phyloP scores from a whole-genome alignment of 2,797 vertebrate genomes.

The Pogoniulus pusillus region DNA sequence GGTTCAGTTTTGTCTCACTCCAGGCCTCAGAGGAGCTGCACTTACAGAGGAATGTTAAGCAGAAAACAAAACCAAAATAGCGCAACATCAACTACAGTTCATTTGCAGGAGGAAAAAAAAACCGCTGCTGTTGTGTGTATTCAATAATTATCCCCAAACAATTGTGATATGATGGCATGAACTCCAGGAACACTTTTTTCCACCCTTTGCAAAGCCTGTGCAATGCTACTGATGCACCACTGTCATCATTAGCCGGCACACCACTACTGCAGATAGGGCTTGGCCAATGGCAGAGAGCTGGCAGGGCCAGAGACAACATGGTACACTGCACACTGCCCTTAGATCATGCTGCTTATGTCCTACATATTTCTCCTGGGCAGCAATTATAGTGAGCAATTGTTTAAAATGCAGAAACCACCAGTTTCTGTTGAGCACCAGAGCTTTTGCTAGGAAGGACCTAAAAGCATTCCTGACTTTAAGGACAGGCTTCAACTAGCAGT shows the following conservation, averaged over 20 bases:
- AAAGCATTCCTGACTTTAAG: constrained; percentile 14
- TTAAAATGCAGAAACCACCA: not conserved
- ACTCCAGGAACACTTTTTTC: not conserved
- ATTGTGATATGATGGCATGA: constrained; percentile 32
- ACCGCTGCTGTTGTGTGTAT: constrained; percentile 46
- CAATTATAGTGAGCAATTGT: not conserved
- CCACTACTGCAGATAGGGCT: too few species aligned
- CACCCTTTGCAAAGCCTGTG: not conserved
- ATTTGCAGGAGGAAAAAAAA: constrained; percentile 13
- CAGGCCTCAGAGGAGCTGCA: constrained; percentile 71
- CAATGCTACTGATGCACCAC: not conserved
- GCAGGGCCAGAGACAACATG: not conserved
- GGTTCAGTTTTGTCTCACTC: constrained; percentile 58
- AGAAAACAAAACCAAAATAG: constrained; percentile 75
- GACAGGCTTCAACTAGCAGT: not conserved
- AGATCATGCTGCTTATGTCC: not conserved
- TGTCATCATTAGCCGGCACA: not conserved
- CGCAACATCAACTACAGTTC: constrained; percentile 41
- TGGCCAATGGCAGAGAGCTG: not conserved
- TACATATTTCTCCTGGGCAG: not conserved
- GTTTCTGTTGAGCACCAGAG: not conserved
- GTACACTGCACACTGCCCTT: not conserved
- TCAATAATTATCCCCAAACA: constrained; percentile 65
- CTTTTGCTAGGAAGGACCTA: not conserved
- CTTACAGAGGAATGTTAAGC: constrained; percentile 74